A percentile compares a stretch with the other conserved stretches of the same genome.
phyloP scores from a whole-genome alignment of 2,888 invertebrate genomes.

The Hetaerina titia region DNA sequence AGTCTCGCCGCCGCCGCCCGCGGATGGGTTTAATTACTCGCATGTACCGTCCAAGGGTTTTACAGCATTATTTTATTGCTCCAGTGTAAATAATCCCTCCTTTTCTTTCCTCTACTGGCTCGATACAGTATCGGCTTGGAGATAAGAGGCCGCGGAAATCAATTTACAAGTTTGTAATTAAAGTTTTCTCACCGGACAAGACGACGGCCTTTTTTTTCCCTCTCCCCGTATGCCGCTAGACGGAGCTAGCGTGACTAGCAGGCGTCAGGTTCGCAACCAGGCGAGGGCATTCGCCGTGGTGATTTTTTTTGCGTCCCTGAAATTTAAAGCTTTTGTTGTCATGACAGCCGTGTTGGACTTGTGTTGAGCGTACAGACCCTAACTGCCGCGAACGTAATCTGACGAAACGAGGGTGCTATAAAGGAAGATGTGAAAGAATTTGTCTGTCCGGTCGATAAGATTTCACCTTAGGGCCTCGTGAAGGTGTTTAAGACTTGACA shows the following conservation, averaged over 20 bases:
- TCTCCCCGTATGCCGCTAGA: background rate
- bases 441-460: background rate
- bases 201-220: background rate
- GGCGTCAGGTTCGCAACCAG: constrained; percentile 43
- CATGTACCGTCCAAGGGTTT: constrained; percentile 3
- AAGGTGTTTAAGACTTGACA: background rate
- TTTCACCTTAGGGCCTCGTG: background rate
- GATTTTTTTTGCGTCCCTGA: background rate
- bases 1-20: background rate
- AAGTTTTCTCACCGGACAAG: constrained; percentile 39
- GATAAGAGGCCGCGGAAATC: constrained; percentile 41
- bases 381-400: background rate
- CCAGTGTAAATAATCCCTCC: background rate
- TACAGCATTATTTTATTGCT: constrained; percentile 35
- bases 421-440: background rate
- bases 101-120: background rate
- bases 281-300: background rate
- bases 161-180: constrained; percentile 65
- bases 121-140: background rate
- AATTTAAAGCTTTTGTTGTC: constrained; percentile 42
- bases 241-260: constrained; percentile 52
- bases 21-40: constrained; percentile 47
- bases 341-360: background rate
- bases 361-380: background rate
- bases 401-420: background rate